Evolutionary conservation across 2,797 vertebrate genomes (phyloP), one percentile per base, ranked within the genome.

Genomic region (Morelia viridis): DNA sequence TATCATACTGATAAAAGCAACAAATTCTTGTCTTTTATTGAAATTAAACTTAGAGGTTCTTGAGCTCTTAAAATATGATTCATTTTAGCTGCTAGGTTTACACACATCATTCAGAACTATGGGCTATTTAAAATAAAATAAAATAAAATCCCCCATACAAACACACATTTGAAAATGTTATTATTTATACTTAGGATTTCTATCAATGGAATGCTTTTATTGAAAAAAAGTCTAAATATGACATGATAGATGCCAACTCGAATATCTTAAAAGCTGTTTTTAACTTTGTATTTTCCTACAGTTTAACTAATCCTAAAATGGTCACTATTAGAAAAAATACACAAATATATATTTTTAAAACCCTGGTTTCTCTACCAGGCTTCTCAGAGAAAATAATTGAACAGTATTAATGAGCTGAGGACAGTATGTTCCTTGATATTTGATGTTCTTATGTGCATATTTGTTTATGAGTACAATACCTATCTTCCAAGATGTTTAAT

Each of bases 211-310:
- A 96, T 97, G 96, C 98, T 97, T 97, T 98, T 96, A 95, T 95
- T 96, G 96, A 61, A 98, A 97, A 97, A 11, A 11, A 22, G 11
- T 80, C 76, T 97, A 97, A 97, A 98, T 97, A 98, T 96, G 97
- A 95, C 97, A 98, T 97, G 97, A 98, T 97, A 98, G 97, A 97
- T 97, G 96, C 97, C 97, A 98, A 97, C 97, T 98, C 97, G 96
- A 97, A 97, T 97, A 97, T 96, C 97, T 97, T 97, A 93, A 97
- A 96, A 97, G 96, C 97, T 97, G 94, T 96, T 97, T 97, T 97
- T 97, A 97, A 98, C 96, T 98, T 98, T 97, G 58, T 96, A 95
- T 97, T 97, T 97, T 97, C 95, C 95, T 97, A 96, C 94, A 97
- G 95, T 95, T 95, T 96, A 96, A 96, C 97, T 97, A 93, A 97